Evolutionary conservation across 2,797 vertebrate species (phyloP), one percentile per base, ranked within the genome.

Genomic region (Furcifer pardalis): DNA sequence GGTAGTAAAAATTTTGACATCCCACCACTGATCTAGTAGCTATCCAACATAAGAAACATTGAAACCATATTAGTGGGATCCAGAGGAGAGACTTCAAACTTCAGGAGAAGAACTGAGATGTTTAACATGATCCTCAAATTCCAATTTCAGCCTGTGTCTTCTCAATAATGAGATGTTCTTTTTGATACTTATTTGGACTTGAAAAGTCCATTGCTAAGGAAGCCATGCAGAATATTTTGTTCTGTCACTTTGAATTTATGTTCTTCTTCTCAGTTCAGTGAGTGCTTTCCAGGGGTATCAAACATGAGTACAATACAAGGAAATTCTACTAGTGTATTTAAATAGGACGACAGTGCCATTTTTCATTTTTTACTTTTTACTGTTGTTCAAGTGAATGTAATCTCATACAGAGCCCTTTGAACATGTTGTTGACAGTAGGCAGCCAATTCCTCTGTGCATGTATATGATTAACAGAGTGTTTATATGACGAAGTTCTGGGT

Each of bases 171-270:
- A n/a, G 25, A 37, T 66, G 46, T 78, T 84, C 35, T 65, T 2
- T 59, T 59, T 69, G 32, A 46, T 42, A 37, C 15, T 76, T 37
- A 74, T 60, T 40, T 75, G 32, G 52, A 32, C 52, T 77, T 68
- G 68, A 9, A 60, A 69, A 77, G 27, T 40, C 40, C 66, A 52
- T 77, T 72, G 65, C 74, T 62, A 82, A 82, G n/a, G 10, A 81
- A 85, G 79, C 44, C 7, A 62, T 63, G 19, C 65, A 77, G 74
- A n/a, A 35, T 40, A 27, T 86, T 82, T 77, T 32, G 56, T 62
- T 72, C 79, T 77, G 66, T 86, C 79, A 72, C 59, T 86, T 82
- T 86, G 56, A 77, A 86, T 82, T 72, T 77, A 74, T 40, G 42
- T 82, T 82, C 56, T 65, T 77, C 52, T 82, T 77, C 56, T 82